Evolutionary conservation across 2,888 invertebrate species (phyloP).

Genomic region (Penaeus monodon): DNA sequence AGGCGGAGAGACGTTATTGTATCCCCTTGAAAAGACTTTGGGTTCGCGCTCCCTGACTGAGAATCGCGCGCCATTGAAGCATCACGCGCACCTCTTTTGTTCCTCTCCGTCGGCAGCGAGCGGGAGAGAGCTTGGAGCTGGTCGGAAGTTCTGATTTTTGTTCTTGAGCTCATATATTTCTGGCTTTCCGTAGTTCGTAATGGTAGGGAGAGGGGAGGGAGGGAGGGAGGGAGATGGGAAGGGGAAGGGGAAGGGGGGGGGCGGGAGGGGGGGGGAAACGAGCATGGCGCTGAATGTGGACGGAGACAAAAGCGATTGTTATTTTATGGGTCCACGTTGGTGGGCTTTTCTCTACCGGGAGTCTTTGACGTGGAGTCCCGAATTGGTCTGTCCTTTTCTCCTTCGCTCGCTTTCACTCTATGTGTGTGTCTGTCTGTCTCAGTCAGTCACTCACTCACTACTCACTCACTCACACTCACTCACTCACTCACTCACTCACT

Average conservation of each 20-base stretch:
- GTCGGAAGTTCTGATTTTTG: too few species aligned
- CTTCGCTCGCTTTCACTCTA: too few species aligned
- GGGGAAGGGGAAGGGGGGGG: background rate
- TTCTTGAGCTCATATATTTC: too few species aligned
- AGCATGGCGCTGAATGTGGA: background rate
- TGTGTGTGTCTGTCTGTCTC: too few species aligned
- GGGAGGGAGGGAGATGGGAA: background rate
- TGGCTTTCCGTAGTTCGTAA: too few species aligned
- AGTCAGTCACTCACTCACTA: too few species aligned
- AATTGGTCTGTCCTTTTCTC: too few species aligned
- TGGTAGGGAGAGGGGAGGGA: background rate
- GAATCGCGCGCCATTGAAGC: constrained; percentile 17
- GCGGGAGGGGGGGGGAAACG: background rate
- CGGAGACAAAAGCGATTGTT: background rate
- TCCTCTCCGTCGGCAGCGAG: background rate
- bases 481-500: background rate
- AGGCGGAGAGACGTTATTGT: constrained; percentile 5
- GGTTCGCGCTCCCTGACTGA: constrained; percentile 15
- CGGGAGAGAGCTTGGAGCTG: background rate
- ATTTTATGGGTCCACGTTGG: too few species aligned
- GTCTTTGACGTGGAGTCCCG: too few species aligned
- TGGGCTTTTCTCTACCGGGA: too few species aligned
- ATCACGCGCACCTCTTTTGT: constrained; percentile 26
- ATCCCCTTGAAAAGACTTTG: constrained; percentile 11
- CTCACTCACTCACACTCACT: too few species aligned